Conservation (phyloP, 1,140 invertebrate genomes). For the Cherax quadricarinatus region DNA sequence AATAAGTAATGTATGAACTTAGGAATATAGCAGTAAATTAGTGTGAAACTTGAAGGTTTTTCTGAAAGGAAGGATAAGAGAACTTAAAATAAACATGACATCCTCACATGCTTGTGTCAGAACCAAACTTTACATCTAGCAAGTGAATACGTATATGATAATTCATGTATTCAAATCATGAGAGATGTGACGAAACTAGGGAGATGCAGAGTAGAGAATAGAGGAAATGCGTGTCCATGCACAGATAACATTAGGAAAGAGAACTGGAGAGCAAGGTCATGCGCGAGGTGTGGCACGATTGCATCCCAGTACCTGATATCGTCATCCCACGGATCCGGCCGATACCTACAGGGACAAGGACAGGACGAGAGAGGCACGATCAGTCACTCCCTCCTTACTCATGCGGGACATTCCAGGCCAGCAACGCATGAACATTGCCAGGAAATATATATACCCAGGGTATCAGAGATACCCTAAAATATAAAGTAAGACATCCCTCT, state of each 20-base stretch:
- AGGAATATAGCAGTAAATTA: too few relatives aligned
- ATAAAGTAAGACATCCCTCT: neutral
- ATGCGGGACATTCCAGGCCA: conserved; percentile 41
- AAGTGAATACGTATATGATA: too few relatives aligned
- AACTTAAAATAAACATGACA: too few relatives aligned
- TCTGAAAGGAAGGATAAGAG: neutral
- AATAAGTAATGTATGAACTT: too few relatives aligned
- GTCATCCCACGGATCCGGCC: conserved; percentile 81
- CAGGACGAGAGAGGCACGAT: conserved; percentile 58
- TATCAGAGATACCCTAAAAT: neutral
- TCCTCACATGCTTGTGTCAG: too few relatives aligned
- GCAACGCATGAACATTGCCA: neutral
- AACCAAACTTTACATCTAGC: too few relatives aligned
- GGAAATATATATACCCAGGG: neutral
- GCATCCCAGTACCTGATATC: conserved; percentile 79
- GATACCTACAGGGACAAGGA: conserved; percentile 77
- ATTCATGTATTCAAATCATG: too few relatives aligned
- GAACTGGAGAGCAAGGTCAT: conserved; percentile 10
- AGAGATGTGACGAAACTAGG: too few relatives aligned
- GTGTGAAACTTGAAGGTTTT: too few relatives aligned
- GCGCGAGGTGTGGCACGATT: conserved; percentile 19
- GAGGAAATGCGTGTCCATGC: too few relatives aligned
- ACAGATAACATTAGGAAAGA: neutral
- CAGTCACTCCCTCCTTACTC: conserved; percentile 36
- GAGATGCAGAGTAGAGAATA: too few relatives aligned